A percentile compares a stretch with the other conserved stretches of the same genome.
Evolutionary conservation across 2,113 vertebrate species (phyloP).

Genomic region (Potamarius usumacintae): DNA sequence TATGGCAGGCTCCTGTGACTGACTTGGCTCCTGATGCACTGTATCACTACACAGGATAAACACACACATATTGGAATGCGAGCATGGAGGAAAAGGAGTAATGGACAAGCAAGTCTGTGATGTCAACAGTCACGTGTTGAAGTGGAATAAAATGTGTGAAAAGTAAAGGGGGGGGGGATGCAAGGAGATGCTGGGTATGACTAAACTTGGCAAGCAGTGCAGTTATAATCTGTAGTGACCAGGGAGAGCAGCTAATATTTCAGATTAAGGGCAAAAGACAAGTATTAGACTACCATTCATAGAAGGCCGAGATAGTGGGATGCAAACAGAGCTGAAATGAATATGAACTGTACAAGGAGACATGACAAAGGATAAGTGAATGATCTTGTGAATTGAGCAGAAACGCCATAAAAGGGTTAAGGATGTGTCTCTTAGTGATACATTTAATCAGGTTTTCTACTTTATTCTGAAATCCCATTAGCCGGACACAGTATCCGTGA

Average conservation of each 20-base stretch:
- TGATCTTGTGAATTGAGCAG: not conserved
- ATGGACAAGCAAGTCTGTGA: conserved; percentile 35
- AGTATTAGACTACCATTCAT: not conserved
- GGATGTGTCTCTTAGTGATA: not conserved
- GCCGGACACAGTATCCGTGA: not conserved
- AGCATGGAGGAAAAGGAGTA: conserved; percentile 32
- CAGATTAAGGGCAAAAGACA: not conserved
- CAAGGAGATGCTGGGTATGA: not conserved
- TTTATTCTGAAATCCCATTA: not conserved
- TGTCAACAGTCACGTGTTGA: not conserved
- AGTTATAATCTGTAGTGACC: not conserved
- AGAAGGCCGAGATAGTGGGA: not conserved
- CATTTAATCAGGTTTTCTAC: not conserved
- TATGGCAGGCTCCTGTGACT: conserved; percentile 59
- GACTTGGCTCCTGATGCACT: conserved; percentile 56
- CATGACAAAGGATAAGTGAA: not conserved
- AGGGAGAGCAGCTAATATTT: not conserved
- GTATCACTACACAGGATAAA: conserved; percentile 67
- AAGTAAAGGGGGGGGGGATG: not conserved
- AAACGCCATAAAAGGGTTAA: not conserved
- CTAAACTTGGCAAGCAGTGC: not conserved
- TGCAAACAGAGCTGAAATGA: not conserved
- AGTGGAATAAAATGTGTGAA: not conserved
- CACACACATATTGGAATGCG: conserved; percentile 49
- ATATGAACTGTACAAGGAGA: not conserved